Evolutionary conservation across 2,888 invertebrate genomes (phyloP).

Genomic region (Netelia melanura): DNA sequence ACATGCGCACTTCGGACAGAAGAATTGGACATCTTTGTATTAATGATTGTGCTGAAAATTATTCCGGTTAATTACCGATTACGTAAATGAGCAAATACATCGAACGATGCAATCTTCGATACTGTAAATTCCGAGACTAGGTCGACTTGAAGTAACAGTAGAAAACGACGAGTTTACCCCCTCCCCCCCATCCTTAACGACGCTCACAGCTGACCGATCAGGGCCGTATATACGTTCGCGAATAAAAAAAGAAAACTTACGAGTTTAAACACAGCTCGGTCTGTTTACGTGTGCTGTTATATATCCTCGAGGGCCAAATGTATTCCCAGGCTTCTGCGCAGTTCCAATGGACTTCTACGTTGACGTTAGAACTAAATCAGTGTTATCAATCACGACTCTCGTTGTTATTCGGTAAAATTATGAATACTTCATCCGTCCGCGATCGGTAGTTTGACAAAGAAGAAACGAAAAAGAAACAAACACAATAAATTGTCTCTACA

Average conservation of each 20-base stretch:
- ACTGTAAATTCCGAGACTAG: not conserved
- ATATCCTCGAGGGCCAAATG: not conserved
- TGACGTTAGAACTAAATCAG: not conserved
- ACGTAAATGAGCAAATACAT: not conserved
- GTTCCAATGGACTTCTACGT: conserved; percentile 36
- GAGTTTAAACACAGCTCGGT: not conserved
- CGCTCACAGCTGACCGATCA: conserved; percentile 45
- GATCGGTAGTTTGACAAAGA: conserved; percentile 10
- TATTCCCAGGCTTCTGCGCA: conserved; percentile 44
- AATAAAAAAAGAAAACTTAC: conserved; percentile 15
- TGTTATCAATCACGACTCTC: conserved; percentile 6
- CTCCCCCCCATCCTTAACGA: not conserved
- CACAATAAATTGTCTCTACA: not conserved
- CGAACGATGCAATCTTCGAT: not conserved
- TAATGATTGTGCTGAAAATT: conserved; percentile 5
- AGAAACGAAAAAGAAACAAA: conserved; percentile 5
- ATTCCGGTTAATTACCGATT: not conserved
- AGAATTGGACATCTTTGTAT: not conserved
- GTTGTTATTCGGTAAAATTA: conserved; percentile 13
- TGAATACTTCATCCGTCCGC: conserved; percentile 11
- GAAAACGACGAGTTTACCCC: not conserved
- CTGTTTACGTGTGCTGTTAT: conserved; percentile 32
- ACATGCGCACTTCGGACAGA: not conserved
- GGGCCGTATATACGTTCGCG: conserved; percentile 11
- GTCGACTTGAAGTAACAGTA: not conserved